These are phyloP conservation scores for Seira ritae DNA, from an alignment of 2,888 invertebrate species.

Conservation along the genomic window DNA sequence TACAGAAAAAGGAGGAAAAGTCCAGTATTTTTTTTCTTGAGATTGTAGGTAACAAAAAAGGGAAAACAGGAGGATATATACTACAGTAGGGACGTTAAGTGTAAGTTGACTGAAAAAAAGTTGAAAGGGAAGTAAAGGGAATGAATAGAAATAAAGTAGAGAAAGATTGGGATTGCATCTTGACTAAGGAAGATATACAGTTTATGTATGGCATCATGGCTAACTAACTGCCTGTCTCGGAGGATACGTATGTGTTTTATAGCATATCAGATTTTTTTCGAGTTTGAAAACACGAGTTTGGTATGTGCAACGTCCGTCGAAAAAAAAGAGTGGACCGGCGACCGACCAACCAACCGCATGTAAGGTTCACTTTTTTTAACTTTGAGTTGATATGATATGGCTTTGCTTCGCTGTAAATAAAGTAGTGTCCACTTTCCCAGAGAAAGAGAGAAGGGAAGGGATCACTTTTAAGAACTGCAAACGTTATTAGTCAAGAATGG, in stretches of 20 bases:
- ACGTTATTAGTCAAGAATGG: neutral
- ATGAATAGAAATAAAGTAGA: constrained; percentile 25
- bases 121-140: constrained; percentile 32
- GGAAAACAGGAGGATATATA: constrained; percentile 19
- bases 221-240: constrained; percentile 59
- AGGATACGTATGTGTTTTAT: constrained; percentile 56
- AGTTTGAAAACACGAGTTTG: neutral
- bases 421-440: constrained; percentile 18
- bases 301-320: too few relatives aligned
- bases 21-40: neutral
- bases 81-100: constrained; percentile 19
- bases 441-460: constrained; percentile 19
- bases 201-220: constrained; percentile 18
- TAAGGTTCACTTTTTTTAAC: neutral
- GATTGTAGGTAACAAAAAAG: too few relatives aligned
- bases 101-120: constrained; percentile 30
- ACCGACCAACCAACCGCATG: neutral
- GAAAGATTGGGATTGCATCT: constrained; percentile 30
- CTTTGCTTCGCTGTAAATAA: neutral
- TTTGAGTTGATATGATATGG: constrained; percentile 1
- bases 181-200: neutral
- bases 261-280: constrained; percentile 55
- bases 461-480: constrained; percentile 40
- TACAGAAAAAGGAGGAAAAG: constrained; percentile 16
- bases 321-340: too few relatives aligned